These are phyloP conservation scores for Leptinotarsa lineolata DNA, from an alignment of 1,140 invertebrate genomes.

Conservation along the genomic window DNA sequence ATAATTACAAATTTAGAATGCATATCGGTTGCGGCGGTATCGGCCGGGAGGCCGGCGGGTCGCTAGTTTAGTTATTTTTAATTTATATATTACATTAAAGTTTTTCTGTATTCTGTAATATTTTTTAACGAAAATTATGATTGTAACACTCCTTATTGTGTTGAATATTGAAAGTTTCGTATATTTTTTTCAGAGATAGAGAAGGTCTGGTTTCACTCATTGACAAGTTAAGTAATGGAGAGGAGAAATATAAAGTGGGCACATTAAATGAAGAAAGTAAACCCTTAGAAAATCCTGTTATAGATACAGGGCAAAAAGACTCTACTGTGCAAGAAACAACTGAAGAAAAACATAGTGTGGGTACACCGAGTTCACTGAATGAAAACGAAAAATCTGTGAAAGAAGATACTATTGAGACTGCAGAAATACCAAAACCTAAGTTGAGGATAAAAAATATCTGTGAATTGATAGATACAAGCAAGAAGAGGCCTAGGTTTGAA, in stretches of 20 bases:
- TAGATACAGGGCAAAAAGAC: background rate
- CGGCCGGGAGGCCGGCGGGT: too few relatives aligned
- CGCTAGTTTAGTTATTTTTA: too few relatives aligned
- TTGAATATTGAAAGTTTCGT: conserved; percentile 1
- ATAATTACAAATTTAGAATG: too few relatives aligned
- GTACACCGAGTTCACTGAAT: background rate
- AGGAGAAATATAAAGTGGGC: conserved; percentile 61
- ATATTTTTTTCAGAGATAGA: conserved; percentile 62
- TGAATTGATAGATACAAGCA: conserved; percentile 17
- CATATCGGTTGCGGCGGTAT: too few relatives aligned
- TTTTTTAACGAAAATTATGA: too few relatives aligned
- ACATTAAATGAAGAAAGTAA: conserved; percentile 71
- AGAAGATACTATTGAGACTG: conserved; percentile 13
- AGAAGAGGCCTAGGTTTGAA: conserved; percentile 33
- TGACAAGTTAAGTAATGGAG: conserved; percentile 69
- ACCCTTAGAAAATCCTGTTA: conserved; percentile 20
- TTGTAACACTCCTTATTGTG: too few relatives aligned
- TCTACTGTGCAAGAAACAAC: background rate
- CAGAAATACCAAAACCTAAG: conserved; percentile 15
- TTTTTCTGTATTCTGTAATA: too few relatives aligned
- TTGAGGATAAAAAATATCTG: conserved; percentile 29
- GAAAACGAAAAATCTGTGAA: conserved; percentile 8
- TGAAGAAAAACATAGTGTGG: background rate
- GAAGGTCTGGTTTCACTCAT: conserved; percentile 78
- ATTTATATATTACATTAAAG: too few relatives aligned